phyloP scores from a whole-genome alignment of 1,140 invertebrate genomes.

The Cyclargus thomasi region DNA sequence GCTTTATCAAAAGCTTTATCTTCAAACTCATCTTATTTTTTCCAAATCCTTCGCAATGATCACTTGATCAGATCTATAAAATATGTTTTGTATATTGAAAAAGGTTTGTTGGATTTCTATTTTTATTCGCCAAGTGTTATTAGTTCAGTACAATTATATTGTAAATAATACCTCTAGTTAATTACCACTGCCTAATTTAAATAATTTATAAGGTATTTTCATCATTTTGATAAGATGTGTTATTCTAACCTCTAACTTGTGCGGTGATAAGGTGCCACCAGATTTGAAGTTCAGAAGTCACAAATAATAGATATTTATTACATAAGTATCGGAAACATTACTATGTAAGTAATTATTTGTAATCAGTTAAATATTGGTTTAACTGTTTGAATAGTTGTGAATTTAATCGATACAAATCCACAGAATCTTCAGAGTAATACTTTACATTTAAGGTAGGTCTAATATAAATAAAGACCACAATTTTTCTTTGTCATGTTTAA shows the following conservation, averaged over 20 bases:
- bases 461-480: too few relatives aligned
- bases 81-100: constrained; percentile 64
- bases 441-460: too few relatives aligned
- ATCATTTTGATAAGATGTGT: constrained; percentile 10
- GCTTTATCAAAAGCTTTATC: constrained; percentile 64
- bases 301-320: not conserved
- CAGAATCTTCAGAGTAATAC: too few relatives aligned
- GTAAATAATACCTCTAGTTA: not conserved
- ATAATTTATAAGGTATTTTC: not conserved
- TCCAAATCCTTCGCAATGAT: constrained; percentile 24
- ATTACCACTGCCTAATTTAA: not conserved
- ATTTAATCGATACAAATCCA: too few relatives aligned
- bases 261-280: not conserved
- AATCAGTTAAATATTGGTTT: too few relatives aligned
- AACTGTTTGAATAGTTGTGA: too few relatives aligned
- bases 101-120: constrained; percentile 48
- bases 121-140: not conserved
- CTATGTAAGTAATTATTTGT: not conserved
- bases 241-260: constrained; percentile 9
- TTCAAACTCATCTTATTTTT: constrained; percentile 51
- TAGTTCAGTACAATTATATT: not conserved
- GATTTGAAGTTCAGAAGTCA: not conserved
- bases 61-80: constrained; percentile 30
- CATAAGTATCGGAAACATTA: not conserved
- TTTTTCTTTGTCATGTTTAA: too few relatives aligned